Evolutionary conservation across 1,140 invertebrate species (phyloP).

Genomic region (Formica exsecta): DNA sequence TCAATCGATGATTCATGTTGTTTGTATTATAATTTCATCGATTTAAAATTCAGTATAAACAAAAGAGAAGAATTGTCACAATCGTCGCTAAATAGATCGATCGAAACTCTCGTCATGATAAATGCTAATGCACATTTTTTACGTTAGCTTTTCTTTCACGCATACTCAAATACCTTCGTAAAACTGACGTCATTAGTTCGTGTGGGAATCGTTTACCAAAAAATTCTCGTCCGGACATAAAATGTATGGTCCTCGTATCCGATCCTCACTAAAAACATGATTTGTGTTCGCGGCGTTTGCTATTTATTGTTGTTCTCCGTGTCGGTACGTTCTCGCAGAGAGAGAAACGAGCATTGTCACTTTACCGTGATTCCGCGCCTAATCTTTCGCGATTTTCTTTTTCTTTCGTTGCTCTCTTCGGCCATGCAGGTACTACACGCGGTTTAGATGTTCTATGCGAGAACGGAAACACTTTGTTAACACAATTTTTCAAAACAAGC

Average conservation of each 20-base stretch:
- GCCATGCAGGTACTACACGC: conserved; percentile 6
- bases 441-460: conserved; percentile 10
- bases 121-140: not conserved
- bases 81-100: not conserved
- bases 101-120: conserved; percentile 5
- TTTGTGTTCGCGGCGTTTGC: conserved; percentile 15
- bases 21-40: not conserved
- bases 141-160: not conserved
- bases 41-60: conserved; percentile 20
- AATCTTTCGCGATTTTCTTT: not conserved
- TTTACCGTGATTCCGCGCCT: conserved; percentile 5
- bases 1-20: conserved; percentile 18
- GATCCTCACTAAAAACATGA: conserved; percentile 5
- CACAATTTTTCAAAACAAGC: not conserved
- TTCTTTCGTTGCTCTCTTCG: not conserved
- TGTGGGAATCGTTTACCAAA: conserved; percentile 10
- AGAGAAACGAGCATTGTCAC: conserved; percentile 40
- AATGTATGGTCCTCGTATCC: conserved; percentile 29
- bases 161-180: conserved; percentile 13
- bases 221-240: not conserved
- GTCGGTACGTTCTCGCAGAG: conserved; percentile 22
- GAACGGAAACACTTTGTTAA: not conserved
- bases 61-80: not conserved
- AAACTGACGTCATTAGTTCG: conserved; percentile 33
- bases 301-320: conserved; percentile 20